A percentile compares a stretch with the other conserved stretches of the same genome.
These are phyloP conservation scores for Ammodytes dubius DNA, from an alignment of 2,113 vertebrate species.

Conservation along the genomic window DNA sequence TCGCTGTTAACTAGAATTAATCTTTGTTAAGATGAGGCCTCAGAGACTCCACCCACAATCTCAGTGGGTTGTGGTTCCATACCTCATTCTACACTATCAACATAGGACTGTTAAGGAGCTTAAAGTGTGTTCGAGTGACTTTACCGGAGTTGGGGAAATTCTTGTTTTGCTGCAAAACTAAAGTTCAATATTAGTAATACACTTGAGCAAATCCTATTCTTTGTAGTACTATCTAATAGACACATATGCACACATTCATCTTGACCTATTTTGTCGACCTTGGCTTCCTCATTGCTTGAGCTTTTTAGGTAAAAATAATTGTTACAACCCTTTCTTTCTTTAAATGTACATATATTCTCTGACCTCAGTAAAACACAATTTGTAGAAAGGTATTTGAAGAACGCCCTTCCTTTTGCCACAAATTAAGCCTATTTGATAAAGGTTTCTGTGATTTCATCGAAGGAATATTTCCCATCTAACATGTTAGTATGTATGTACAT, in stretches of 20 bases:
- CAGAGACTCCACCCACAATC: background rate
- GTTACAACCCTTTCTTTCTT: background rate
- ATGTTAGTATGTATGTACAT: background rate
- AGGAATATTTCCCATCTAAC: background rate
- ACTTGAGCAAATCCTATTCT: background rate
- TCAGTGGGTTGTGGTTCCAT: background rate
- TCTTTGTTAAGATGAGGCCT: constrained; percentile 43
- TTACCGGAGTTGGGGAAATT: background rate
- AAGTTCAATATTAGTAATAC: no score
- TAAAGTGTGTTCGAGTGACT: background rate
- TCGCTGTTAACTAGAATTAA: constrained; percentile 52
- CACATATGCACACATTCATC: constrained; percentile 6
- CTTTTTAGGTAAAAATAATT: background rate
- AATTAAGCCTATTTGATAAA: background rate
- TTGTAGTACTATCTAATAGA: background rate
- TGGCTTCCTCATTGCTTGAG: background rate
- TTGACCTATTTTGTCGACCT: background rate
- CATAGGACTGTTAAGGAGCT: background rate
- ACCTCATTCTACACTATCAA: background rate
- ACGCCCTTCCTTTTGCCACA: background rate
- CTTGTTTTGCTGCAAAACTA: background rate
- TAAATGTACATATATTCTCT: background rate
- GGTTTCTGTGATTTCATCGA: background rate
- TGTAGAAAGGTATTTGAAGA: background rate
- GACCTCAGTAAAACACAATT: background rate